Evolutionary conservation across 2,888 invertebrate species (phyloP), one percentile per base, ranked within the genome.

Genomic region (Nephrotoma flavescens): DNA sequence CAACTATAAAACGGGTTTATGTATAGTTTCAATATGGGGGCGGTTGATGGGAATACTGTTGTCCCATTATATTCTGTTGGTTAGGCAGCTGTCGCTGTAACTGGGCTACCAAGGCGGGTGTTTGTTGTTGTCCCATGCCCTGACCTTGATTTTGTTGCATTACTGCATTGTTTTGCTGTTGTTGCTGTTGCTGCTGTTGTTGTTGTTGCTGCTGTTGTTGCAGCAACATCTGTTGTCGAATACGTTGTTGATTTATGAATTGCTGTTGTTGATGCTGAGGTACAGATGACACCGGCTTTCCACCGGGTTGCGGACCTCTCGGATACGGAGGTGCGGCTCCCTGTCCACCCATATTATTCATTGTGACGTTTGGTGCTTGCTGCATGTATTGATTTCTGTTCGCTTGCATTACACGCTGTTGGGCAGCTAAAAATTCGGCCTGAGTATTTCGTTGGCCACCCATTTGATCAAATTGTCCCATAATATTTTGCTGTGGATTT

Each of bases 351-450:
- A 92, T 92, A 87, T 90, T 92, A 86, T 95, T 95, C 97, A 97
- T 97, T 0, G 96, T 96, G 1, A 97, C 97, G 90, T 97, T 97
- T 1, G 97, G 96, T 3, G 96, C 95, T 92, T 95, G 93, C 90
- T 90, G 91, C 90, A 92, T 91, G 86, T 91, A 92, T 87, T 92
- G 91, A 0, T 90, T 90, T 2, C 92, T 90, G 89, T 90, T 91
- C 9, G 90, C 90, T 85, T 90, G 89, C n/a, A 89, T 88, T 2
- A 89, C 89, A 0, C 90, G 89, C 15, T 87, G 87, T 83, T 90
- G 90, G 41, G 89, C 90, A 0, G 89, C 90, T 88, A 92, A 89
- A 87, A 91, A 91, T 86, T 92, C 92, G 5, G 89, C 89, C 42
- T 91, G 90, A 87, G 90, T 91, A 87, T 89, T 90, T 42, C 92